Evolutionary conservation across 1,140 invertebrate species (phyloP).

Genomic region (Pogonus chalceus): DNA sequence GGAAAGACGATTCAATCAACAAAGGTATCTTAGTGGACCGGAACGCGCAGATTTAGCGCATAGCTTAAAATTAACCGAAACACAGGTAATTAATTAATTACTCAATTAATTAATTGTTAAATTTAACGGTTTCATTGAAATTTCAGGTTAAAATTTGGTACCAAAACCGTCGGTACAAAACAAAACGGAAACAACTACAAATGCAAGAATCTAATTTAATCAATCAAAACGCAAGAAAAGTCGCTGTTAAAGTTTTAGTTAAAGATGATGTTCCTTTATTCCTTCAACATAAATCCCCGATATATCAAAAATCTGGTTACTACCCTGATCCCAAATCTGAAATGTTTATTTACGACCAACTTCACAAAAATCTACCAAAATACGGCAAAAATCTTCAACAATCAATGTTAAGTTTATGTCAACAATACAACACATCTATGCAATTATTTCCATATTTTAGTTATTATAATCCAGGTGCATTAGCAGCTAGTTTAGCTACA

Average conservation of each 20-base stretch:
- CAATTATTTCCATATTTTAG: conserved; percentile 35
- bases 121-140: conserved; percentile 15
- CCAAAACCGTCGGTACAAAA: conserved; percentile 95
- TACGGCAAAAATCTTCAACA: conserved; percentile 29
- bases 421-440: conserved; percentile 33
- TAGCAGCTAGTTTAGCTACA: not conserved
- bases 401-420: conserved; percentile 33
- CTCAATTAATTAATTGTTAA: not conserved
- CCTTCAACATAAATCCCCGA: conserved; percentile 19
- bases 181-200: conserved; percentile 88
- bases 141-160: conserved; percentile 81
- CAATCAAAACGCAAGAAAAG: conserved; percentile 56
- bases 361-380: conserved; percentile 22
- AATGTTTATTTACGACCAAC: conserved; percentile 30
- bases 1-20: conserved; percentile 86
- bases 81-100: conserved; percentile 52
- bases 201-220: conserved; percentile 54
- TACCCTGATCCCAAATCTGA: conserved; percentile 26
- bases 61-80: conserved; percentile 81
- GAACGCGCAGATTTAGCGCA: conserved; percentile 89
- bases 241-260: conserved; percentile 81
- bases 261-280: conserved; percentile 58
- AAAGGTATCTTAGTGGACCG: conserved; percentile 89
- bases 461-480: conserved; percentile 29
- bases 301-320: conserved; percentile 26